These are phyloP conservation scores for Acrossocheilus wenchowensis DNA, from an alignment of 2,797 vertebrate species.

Conservation along the genomic window DNA sequence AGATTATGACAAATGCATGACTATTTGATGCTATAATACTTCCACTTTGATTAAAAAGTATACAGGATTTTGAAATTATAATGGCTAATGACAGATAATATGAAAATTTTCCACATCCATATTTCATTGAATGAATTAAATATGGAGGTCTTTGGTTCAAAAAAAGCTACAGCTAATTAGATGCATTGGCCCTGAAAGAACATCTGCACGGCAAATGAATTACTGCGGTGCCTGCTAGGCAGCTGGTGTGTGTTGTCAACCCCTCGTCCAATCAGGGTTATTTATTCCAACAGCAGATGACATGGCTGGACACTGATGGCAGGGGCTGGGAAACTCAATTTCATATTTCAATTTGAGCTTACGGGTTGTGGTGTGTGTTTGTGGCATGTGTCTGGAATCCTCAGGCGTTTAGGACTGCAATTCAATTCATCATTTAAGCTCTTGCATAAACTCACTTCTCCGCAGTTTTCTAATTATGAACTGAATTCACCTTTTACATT, in stretches of 20 bases:
- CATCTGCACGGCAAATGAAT: constrained; percentile 50
- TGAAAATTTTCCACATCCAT: constrained; percentile 28
- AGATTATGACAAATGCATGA: not conserved
- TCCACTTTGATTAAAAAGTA: not conserved
- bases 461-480: not conserved
- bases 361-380: constrained; percentile 16
- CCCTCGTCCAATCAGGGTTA: constrained; percentile 35
- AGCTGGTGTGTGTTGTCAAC: constrained; percentile 28
- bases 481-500: not conserved
- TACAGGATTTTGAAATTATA: not conserved
- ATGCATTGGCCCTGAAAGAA: constrained; percentile 55
- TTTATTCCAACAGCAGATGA: constrained; percentile 44
- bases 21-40: not conserved
- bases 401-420: not conserved
- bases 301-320: constrained; percentile 33
- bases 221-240: constrained; percentile 29
- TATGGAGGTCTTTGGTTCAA: constrained; percentile 27
- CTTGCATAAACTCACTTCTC: not conserved
- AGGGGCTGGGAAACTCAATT: constrained; percentile 32
- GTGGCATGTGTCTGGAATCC: not conserved
- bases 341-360: constrained; percentile 17
- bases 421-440: not conserved
- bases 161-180: constrained; percentile 54
- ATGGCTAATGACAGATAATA: constrained; percentile 3
- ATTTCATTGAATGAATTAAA: constrained; percentile 49